These are phyloP conservation scores for Poeciliopsis infans DNA, from an alignment of 2,797 vertebrate species.

Conservation along the genomic window DNA sequence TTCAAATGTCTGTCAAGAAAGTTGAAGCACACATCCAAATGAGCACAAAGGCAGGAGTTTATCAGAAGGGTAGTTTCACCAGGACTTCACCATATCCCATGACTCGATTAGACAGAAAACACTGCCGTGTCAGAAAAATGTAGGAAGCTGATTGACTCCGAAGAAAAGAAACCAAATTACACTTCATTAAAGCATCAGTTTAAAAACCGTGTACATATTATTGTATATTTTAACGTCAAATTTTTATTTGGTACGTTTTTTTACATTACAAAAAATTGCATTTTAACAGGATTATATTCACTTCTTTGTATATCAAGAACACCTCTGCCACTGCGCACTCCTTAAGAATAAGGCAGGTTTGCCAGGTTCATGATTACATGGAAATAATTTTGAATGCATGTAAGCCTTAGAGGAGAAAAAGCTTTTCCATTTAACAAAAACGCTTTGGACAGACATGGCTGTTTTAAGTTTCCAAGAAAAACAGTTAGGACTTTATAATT, in stretches of 20 bases:
- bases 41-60: neutral
- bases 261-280: neutral
- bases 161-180: neutral
- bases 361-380: neutral
- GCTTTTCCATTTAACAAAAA: neutral
- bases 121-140: neutral
- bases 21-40: neutral
- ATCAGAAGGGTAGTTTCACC: neutral
- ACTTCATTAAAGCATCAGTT: neutral
- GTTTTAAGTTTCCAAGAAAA: neutral
- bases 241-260: neutral
- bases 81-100: neutral
- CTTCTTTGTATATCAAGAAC: neutral
- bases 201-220: neutral
- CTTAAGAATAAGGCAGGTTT: neutral
- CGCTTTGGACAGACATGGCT: neutral
- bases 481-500: neutral
- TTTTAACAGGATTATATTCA: neutral
- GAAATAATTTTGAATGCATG: neutral
- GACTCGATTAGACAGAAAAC: neutral
- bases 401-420: neutral
- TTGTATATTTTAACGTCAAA: neutral
- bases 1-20: neutral
- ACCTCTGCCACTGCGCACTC: neutral
- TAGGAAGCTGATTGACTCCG: neutral